A percentile compares a stretch with the other conserved stretches of the same genome.
Conservation (phyloP, 2,113 vertebrate species). For the Carettochelys insculpta region DNA sequence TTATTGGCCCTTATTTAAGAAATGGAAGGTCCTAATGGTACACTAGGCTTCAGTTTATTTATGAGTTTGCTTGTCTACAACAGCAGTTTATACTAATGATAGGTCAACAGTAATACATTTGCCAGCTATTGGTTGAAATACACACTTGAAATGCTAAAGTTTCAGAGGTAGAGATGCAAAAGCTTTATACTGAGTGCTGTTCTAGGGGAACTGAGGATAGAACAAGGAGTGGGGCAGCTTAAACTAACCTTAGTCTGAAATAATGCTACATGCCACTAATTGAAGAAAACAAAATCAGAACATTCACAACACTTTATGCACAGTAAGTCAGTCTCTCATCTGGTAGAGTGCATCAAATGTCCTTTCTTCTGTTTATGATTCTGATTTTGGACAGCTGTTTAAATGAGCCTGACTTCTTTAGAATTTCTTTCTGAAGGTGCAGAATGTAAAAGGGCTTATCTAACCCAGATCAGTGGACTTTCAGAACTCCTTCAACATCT, state of each 20-base stretch:
- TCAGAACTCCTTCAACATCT: not conserved
- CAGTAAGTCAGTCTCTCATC: not conserved
- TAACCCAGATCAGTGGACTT: rapidly evolving
- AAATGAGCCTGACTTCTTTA: rapidly evolving
- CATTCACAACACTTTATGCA: not conserved
- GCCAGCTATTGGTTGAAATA: not conserved
- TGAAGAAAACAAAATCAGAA: not conserved
- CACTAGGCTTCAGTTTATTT: not conserved
- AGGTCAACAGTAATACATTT: not conserved
- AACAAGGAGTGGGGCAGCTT: not conserved
- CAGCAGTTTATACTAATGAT: not conserved
- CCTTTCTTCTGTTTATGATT: not conserved
- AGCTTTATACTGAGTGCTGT: not conserved
- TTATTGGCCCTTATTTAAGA: not conserved
- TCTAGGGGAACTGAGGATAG: not conserved
- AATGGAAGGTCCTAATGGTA: not conserved
- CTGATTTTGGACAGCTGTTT: not conserved
- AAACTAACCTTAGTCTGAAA: not conserved
- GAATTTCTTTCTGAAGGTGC: rapidly evolving
- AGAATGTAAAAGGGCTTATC: rapidly evolving
- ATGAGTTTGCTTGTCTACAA: not conserved
- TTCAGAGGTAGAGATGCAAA: not conserved
- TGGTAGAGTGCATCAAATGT: not conserved
- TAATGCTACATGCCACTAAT: not conserved
- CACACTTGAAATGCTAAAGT: not conserved